These are phyloP conservation scores for Australoheros scitulus DNA, from an alignment of 2,113 vertebrate species.

Conservation along the genomic window DNA sequence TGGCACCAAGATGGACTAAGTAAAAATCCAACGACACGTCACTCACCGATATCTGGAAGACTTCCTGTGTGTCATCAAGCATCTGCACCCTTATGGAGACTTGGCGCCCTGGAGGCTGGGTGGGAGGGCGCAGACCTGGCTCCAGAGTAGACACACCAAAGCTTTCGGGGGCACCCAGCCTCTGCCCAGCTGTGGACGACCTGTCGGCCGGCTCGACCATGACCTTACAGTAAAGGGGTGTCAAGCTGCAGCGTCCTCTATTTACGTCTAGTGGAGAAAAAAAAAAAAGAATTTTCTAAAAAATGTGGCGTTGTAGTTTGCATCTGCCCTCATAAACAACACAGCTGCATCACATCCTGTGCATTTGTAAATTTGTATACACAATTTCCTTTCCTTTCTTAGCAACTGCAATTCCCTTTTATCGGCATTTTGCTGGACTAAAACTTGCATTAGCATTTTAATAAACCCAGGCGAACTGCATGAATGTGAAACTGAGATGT, in stretches of 20 bases:
- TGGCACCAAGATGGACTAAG: neutral
- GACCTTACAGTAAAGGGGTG: constrained; percentile 12
- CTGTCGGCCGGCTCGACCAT: constrained; percentile 92
- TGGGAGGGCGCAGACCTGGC: constrained; percentile 86
- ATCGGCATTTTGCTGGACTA: neutral
- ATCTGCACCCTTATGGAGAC: constrained; percentile 92
- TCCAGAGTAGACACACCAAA: constrained; percentile 94
- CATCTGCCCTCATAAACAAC: constrained; percentile 14
- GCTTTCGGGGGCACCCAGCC: constrained; percentile 89
- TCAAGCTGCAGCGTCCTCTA: constrained; percentile 44
- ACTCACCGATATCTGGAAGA: constrained; percentile 93
- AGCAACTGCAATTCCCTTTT: neutral
- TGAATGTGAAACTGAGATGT: neutral
- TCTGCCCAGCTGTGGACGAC: constrained; percentile 85
- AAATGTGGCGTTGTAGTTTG: neutral
- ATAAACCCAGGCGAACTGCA: neutral
- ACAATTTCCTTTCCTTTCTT: neutral
- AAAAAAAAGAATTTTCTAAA: constrained; percentile 3
- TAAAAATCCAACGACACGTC: neutral
- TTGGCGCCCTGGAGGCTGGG: constrained; percentile 86
- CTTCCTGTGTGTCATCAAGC: constrained; percentile 94
- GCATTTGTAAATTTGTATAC: neutral
- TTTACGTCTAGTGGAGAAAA: constrained; percentile 42
- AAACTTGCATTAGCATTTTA: neutral
- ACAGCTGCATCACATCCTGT: constrained; percentile 6